These are phyloP conservation scores for Argyresthia goedartella DNA, from an alignment of 2,888 invertebrate species.

Conservation along the genomic window DNA sequence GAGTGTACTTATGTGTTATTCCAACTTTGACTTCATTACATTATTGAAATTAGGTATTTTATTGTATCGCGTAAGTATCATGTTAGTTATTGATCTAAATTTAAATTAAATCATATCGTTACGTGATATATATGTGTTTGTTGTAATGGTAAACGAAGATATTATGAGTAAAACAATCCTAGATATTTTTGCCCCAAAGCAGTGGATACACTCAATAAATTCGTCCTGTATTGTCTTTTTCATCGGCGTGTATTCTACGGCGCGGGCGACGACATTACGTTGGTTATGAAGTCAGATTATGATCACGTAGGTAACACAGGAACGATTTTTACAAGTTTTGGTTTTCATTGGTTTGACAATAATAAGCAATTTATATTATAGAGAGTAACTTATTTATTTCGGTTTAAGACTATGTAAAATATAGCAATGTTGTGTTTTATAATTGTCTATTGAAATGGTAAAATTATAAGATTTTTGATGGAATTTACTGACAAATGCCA, in stretches of 20 bases:
- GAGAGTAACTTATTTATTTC: constrained; percentile 66
- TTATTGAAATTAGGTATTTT: no score
- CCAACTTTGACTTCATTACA: no score
- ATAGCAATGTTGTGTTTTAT: constrained; percentile 65
- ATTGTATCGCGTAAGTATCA: no score
- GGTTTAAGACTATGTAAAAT: constrained; percentile 65
- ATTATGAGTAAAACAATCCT: no score
- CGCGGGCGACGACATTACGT: no score
- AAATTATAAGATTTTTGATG: constrained; percentile 45
- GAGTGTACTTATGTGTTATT: constrained; percentile 42
- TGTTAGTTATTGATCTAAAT: constrained; percentile 1
- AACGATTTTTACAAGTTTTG: constrained; percentile 9
- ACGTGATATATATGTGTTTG: not conserved
- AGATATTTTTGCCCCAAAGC: no score
- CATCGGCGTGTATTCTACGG: no score
- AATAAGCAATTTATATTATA: constrained; percentile 51
- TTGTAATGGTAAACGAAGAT: no score
- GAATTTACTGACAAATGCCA: constrained; percentile 52
- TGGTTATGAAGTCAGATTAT: no score
- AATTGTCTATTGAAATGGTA: constrained; percentile 51
- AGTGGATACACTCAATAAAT: no score
- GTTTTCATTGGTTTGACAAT: constrained; percentile 62
- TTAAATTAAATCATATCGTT: not conserved
- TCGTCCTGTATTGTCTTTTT: no score
- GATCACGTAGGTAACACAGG: no score